These are phyloP conservation scores for Hymenopus coronatus DNA, from an alignment of 2,888 invertebrate species.

Conservation along the genomic window DNA sequence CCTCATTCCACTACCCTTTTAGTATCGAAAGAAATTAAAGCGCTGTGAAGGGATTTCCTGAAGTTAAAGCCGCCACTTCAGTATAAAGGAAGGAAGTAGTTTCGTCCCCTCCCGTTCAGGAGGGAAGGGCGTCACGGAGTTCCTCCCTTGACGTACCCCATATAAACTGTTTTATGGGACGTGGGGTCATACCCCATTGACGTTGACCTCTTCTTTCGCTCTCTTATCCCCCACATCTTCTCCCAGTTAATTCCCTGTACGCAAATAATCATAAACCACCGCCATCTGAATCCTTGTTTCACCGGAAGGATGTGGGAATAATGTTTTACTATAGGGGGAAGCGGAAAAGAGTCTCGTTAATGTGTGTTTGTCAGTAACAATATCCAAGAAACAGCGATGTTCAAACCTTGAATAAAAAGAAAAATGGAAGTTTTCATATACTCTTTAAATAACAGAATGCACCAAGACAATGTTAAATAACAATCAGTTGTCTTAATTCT, in stretches of 20 bases:
- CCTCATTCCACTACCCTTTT: not conserved
- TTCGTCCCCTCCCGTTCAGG: not conserved
- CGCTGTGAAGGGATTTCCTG: not conserved
- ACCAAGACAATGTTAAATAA: too few species aligned
- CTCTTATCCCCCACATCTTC: conserved; percentile 1
- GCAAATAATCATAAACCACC: conserved; percentile 32
- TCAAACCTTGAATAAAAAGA: not conserved
- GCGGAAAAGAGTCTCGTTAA: not conserved
- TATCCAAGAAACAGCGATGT: not conserved
- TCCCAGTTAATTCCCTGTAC: conserved; percentile 22
- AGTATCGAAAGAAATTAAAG: not conserved
- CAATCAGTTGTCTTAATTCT: too few species aligned
- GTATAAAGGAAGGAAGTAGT: not conserved
- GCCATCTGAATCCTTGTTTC: not conserved
- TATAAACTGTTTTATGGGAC: conserved; percentile 22
- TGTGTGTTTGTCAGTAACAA: not conserved
- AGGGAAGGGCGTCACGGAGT: not conserved
- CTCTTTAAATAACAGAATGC: too few species aligned
- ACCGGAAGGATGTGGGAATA: not conserved
- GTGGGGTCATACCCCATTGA: conserved; percentile 15
- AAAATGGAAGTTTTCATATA: not conserved
- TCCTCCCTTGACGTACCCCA: conserved; percentile 3
- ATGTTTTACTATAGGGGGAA: conserved; percentile 4
- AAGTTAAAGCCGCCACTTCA: not conserved
- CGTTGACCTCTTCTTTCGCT: conserved; percentile 14